Evolutionary conservation across 2,113 vertebrate genomes (phyloP).

Genomic region (Ophthalmolycus amberensis): DNA sequence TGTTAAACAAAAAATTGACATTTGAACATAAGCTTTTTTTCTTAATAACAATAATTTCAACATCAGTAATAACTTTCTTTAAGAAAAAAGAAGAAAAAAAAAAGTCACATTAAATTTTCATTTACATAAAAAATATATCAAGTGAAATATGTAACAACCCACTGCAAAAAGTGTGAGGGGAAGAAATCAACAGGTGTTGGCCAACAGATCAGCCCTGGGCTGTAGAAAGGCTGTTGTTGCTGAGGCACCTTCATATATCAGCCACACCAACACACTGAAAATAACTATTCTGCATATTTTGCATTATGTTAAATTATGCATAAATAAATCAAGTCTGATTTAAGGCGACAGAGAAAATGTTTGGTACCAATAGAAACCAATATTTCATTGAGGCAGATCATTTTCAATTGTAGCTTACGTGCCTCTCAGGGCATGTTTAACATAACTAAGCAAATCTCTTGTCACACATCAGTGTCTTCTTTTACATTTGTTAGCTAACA

Average conservation of each 20-base stretch:
- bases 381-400: slow-evolving; percentile 34
- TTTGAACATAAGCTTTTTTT: slow-evolving; percentile 55
- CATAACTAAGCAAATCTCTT: not conserved
- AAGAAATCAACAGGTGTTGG: slow-evolving; percentile 23
- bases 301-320: slow-evolving; percentile 46
- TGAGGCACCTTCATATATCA: slow-evolving; percentile 50
- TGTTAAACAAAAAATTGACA: slow-evolving; percentile 14
- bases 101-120: slow-evolving; percentile 52
- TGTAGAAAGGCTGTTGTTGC: slow-evolving; percentile 28
- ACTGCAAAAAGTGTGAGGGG: slow-evolving; percentile 6
- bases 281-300: slow-evolving; percentile 42
- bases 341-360: not conserved
- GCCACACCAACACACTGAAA: slow-evolving; percentile 10
- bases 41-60: slow-evolving; percentile 56
- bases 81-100: slow-evolving; percentile 25
- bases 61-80: slow-evolving; percentile 65
- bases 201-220: slow-evolving; percentile 23
- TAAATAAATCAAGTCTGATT: slow-evolving; percentile 53
- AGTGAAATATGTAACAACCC: slow-evolving; percentile 71
- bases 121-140: slow-evolving; percentile 55
- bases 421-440: not conserved
- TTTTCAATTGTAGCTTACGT: slow-evolving; percentile 2
- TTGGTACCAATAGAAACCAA: slow-evolving; percentile 38
- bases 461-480: not conserved
- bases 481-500: not conserved